These are phyloP conservation scores for Enteromius unitaeniatus DNA, from an alignment of 2,797 vertebrate species.

Conservation along the genomic window DNA sequence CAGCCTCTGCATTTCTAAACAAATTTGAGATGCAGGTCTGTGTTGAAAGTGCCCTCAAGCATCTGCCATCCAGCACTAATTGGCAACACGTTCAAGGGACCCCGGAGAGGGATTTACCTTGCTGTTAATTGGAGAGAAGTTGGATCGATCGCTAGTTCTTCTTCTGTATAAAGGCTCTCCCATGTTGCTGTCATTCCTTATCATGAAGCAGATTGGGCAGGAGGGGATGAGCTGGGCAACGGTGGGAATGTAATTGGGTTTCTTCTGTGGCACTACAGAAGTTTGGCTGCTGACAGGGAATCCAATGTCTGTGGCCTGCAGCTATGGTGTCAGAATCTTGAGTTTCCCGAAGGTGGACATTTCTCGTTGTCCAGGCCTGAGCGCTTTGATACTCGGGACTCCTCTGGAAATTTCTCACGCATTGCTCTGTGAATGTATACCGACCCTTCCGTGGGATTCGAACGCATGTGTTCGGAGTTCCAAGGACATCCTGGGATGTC, in stretches of 20 bases:
- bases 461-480: background rate
- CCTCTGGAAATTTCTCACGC: constrained; percentile 12
- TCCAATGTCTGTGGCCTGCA: constrained; percentile 32
- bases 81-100: constrained; percentile 50
- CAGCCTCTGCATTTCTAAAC: constrained; percentile 51
- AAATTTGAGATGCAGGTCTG: constrained; percentile 52
- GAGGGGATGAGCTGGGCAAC: constrained; percentile 36
- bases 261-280: constrained; percentile 46
- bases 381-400: constrained; percentile 35
- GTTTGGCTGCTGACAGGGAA: constrained; percentile 25
- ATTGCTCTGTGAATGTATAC: constrained; percentile 32
- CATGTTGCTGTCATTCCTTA: constrained; percentile 49
- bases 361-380: background rate
- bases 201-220: constrained; percentile 47
- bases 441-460: background rate
- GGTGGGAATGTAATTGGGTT: constrained; percentile 59
- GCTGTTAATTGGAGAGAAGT: constrained; percentile 61
- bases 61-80: constrained; percentile 55
- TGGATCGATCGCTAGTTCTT: constrained; percentile 53
- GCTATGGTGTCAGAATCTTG: constrained; percentile 31
- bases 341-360: constrained; percentile 26
- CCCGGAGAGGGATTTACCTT: constrained; percentile 52
- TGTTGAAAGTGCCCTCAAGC: constrained; percentile 49
- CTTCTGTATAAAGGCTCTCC: constrained; percentile 47
- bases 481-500: constrained; percentile 27